Evolutionary conservation across 1,140 invertebrate genomes (phyloP), one percentile per base, ranked within the genome.

Genomic region (Macrosteles quadrilineatus): DNA sequence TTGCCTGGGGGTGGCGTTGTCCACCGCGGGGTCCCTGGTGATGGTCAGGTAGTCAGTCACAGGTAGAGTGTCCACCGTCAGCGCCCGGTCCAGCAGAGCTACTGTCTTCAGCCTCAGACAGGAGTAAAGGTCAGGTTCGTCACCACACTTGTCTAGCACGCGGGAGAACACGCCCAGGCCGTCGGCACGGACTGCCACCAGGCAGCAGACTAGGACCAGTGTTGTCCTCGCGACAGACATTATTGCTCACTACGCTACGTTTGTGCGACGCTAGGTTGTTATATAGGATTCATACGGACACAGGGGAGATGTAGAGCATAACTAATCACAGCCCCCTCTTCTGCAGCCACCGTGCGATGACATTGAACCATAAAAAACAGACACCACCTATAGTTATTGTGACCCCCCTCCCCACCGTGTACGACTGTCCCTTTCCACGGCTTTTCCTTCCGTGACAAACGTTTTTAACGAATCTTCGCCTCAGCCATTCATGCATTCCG

Each of bases 21-120:
- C 75, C 1, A 83, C 81, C 73, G 88, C 87, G 23, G 45, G 31
- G 21, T 66, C 62, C 76, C 86, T 86, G 2, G 88, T 85, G 71
- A 92, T 85, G 65, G 85, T 89, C 4, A 92, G 83, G 21, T 90
- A 90, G 40, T 90, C 88, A 17, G 88, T 81, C 2, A 92, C 77
- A 17, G 85, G 82, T 11, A 92, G 75, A 2, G 84, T 81, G 73
- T 81, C 83, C 43, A 84, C 84, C 17, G 86, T 81, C 6, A 73
- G n/a, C 50, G 87, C 86, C 70, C 89, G 85, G 72, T 91, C 90
- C 75, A 94, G 80, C 0, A 90, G 86, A 0, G 87, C 85, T 1
- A 92, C 81, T 17, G 93, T 80, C 77, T 92, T 93, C 25, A 91
- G 76, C 77, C 93, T 93, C 2, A 94, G 80, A 73, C 91, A 94